Base-by-base conservation (phyloP, 2,888 invertebrate genomes). In the Masnerella sp. region DNA sequence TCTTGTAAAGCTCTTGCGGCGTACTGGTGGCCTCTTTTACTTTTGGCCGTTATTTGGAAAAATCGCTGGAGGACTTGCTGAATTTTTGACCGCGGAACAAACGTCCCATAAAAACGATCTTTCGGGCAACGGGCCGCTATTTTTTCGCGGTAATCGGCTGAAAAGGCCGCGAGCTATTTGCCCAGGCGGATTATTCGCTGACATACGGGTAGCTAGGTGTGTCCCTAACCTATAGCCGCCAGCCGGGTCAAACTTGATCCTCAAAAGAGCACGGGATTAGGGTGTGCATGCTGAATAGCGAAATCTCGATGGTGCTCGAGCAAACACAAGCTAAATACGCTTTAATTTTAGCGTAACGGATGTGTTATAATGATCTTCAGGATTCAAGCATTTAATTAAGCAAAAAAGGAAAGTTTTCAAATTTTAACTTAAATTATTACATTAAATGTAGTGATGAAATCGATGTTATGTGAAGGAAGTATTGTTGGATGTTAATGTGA, bases 131-230 rank as follows among this genome's bases (percentile, higher is more conserved):
- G 71, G 70, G 77, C 65, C 62, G 71, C 77, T 77, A 80, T n/a
- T 81, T 79, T 71, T 68, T 49, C 28, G 58, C 72, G 75, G 77
- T 79, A 78, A 78, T 78, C 74, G 77, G 69, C 75, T 69, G 69
- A 61, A 77, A 79, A 75, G 70, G 78, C 81, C 78, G 22, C 59
- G 56, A 78, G 82, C 75, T 80, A 77, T 83, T 81, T 82, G 70
- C 74, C 64, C 42, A 76, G 68, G 68, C 51, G 73, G 51, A 72
- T 64, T 73, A 61, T 70, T 68, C 56, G 77, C 69, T 45, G 67
- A 62, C 73, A 77, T 75, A 75, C 70, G 67, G 74, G 76, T 56
- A 64, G 34, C 22, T 51, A 42, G 64, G 51, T 45, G 72, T 40
- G 59, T 68, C 73, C 61, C 67, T 79, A 79, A 79, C 80, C 81